Evolutionary conservation across 2,113 vertebrate species (phyloP).

Genomic region (Chionodraco myersi): DNA sequence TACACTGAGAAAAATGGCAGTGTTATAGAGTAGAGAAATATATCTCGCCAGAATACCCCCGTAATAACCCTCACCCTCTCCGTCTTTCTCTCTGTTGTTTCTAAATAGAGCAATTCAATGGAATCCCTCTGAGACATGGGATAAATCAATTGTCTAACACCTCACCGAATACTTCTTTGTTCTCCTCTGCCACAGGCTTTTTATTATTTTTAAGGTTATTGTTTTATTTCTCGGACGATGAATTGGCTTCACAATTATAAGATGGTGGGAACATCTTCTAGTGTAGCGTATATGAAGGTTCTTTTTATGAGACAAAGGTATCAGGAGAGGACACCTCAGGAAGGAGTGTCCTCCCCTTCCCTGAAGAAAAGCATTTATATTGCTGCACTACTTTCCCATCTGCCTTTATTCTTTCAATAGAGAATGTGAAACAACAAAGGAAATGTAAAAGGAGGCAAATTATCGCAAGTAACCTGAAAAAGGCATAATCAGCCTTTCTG

Average conservation of each 20-base stretch:
- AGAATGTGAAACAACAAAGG: slow-evolving; percentile 41
- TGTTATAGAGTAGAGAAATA: slow-evolving; percentile 23
- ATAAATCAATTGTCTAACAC: slow-evolving; percentile 63
- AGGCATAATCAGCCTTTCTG: slow-evolving; percentile 40
- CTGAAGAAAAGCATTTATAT: slow-evolving; percentile 5
- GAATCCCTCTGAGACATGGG: slow-evolving; percentile 56
- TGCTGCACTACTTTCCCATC: background rate
- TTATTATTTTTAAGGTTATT: slow-evolving; percentile 45
- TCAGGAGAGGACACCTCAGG: slow-evolving; percentile 13
- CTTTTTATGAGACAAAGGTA: background rate
- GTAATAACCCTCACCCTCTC: slow-evolving; percentile 30
- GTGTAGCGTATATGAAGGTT: slow-evolving; percentile 3
- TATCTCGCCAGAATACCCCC: slow-evolving; percentile 42
- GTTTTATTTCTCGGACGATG: slow-evolving; percentile 10
- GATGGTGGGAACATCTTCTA: slow-evolving; percentile 16
- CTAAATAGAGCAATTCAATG: slow-evolving; percentile 65
- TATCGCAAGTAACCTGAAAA: slow-evolving; percentile 21
- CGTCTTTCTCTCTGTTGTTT: slow-evolving; percentile 39
- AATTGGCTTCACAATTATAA: slow-evolving; percentile 49
- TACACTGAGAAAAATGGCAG: slow-evolving; percentile 37
- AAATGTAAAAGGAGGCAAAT: slow-evolving; percentile 44
- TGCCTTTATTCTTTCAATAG: slow-evolving; percentile 19
- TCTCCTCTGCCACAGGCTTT: slow-evolving; percentile 35
- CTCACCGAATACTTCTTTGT: slow-evolving; percentile 34
- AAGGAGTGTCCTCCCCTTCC: background rate